Percentiles rank a stretch among this genome's conserved stretches.
Evolutionary conservation across 2,113 vertebrate genomes (phyloP).

Genomic region (Anolis sagrei): DNA sequence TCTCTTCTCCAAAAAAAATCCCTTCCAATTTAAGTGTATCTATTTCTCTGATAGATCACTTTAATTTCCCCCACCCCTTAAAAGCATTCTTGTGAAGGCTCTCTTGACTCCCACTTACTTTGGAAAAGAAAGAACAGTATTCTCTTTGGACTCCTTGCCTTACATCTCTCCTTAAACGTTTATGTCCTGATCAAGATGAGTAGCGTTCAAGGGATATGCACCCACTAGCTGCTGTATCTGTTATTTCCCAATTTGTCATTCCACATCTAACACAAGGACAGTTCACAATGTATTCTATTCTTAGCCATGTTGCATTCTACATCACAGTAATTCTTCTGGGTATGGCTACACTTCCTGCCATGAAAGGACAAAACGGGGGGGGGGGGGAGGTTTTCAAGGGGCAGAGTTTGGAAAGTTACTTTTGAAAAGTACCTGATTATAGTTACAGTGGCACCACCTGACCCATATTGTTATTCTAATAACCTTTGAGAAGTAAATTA

Average conservation of each 20-base stretch:
- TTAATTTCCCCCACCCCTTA: slow-evolving; percentile 27
- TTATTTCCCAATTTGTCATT: background rate
- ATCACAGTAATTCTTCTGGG: background rate
- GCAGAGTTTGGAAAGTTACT: background rate
- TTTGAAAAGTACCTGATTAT: background rate
- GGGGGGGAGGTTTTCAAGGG: background rate
- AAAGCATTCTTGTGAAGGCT: background rate
- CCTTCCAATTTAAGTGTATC: slow-evolving; percentile 35
- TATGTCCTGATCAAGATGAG: background rate
- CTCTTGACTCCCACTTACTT: slow-evolving; percentile 11
- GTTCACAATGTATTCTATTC: background rate
- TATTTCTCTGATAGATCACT: slow-evolving; percentile 35
- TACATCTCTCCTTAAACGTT: slow-evolving; percentile 17
- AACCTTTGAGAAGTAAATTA: too few species aligned
- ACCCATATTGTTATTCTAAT: too few species aligned
- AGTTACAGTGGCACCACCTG: background rate
- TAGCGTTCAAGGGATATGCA: background rate
- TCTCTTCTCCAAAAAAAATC: slow-evolving; percentile 35
- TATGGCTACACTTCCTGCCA: background rate
- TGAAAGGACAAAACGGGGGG: background rate
- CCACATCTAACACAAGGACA: background rate
- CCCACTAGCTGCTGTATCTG: background rate
- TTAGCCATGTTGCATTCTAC: background rate
- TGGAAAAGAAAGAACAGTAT: slow-evolving; percentile 27
- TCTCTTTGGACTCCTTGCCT: slow-evolving; percentile 18